phyloP scores from a whole-genome alignment of 2,888 invertebrate genomes.

The Thyatira batis region DNA sequence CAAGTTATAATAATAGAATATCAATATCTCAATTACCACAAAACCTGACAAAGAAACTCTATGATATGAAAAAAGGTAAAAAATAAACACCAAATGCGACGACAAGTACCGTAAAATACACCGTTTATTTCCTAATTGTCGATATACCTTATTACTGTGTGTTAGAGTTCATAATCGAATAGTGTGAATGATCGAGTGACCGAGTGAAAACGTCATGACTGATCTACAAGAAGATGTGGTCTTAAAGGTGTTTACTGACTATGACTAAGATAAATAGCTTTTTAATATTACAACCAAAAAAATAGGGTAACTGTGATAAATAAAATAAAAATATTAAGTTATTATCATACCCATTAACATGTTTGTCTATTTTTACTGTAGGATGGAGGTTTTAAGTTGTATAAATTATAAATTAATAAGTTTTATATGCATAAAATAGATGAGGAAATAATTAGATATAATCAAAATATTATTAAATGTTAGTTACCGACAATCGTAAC shows the following conservation, averaged over 20 bases:
- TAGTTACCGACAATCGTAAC: too few species aligned
- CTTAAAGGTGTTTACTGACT: too few species aligned
- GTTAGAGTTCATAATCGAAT: background rate
- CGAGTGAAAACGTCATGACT: background rate
- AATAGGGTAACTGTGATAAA: too few species aligned
- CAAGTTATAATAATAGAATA: too few species aligned
- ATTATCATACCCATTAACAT: too few species aligned
- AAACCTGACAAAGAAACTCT: background rate
- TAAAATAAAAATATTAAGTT: too few species aligned
- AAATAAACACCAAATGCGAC: background rate
- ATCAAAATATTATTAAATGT: too few species aligned
- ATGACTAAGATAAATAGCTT: background rate
- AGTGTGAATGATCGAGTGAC: background rate
- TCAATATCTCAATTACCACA: background rate
- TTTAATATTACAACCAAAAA: background rate
- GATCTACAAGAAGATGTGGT: background rate
- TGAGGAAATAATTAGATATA: too few species aligned
- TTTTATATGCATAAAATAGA: too few species aligned
- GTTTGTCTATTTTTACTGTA: too few species aligned
- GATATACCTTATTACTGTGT: background rate
- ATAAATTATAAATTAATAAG: too few species aligned
- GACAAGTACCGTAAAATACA: background rate
- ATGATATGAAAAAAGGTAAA: background rate
- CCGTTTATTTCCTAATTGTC: background rate
- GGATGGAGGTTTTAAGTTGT: too few species aligned